Evolutionary conservation across 2,888 invertebrate species (phyloP), one percentile per base, ranked within the genome.

Genomic region (Drosophila bunnanda): DNA sequence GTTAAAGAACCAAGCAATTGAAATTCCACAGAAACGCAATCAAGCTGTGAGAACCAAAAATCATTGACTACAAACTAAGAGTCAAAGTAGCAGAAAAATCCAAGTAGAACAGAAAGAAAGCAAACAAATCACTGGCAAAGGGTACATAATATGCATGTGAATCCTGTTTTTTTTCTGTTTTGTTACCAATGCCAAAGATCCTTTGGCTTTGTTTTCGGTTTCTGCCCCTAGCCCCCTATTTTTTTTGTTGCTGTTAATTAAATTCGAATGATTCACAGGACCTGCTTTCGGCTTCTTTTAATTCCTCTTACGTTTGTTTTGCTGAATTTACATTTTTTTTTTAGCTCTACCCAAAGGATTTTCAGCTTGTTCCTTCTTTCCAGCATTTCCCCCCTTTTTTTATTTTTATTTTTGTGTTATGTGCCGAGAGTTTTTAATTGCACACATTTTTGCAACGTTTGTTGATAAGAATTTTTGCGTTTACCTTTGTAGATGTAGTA

Each of bases 241-340:
- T 41, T 41, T 39, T 48, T 53, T 58, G 30, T 73, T 60, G 54
- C 65, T 77, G 70, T 88, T 82, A 88, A 82, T 82, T 82, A 88
- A 82, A 82, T 86, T 86, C 80, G 69, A 77, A 86, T 86, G 80
- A 88, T 72, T 79, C 74, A 67, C 52, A 53, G 52, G 32, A 69
- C 55, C 58, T 64, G 57, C 78, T 70, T 52, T 59, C 62, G 54
- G 36, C 46, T 76, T 54, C 53, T 41, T 60, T 75, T 60, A 44
- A 55, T 59, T 60, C 75, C 44, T 32, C 55, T 38, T 71, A 48
- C 53, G 52, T 54, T 58, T 60, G 58, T 48, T 78, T 38, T 66
- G 38, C 20, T 39, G 81, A 54, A 77, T 87, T 78, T 82, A 50
- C 80, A 74, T 79, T 68, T 46, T 25, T 72, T 46, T 58, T 36